Evolutionary conservation across 2,113 vertebrate genomes (phyloP), one percentile per base, ranked within the genome.

Genomic region (Hippotragus niger): DNA sequence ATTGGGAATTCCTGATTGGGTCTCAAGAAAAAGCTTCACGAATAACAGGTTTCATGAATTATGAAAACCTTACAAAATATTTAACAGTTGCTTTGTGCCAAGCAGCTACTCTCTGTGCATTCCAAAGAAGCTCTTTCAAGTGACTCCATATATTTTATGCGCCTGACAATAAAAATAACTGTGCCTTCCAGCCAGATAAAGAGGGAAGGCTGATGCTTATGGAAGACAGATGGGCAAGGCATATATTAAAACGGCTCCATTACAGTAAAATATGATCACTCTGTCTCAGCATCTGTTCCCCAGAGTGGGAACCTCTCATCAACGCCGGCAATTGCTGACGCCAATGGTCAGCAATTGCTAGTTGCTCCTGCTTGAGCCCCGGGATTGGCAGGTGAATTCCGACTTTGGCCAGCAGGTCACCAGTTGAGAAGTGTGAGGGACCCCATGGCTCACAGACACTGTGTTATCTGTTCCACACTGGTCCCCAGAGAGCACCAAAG

Each of bases 61-160:
- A 97, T 92, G 45, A 90, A 97, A 95, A 84, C n/a, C 71, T 58
- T 62, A 60, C 94, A 92, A 95, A 96, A 95, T 95, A 97, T 90
- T 95, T 83, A 95, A 60, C 27, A 95, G 71, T 80, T 87, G 31
- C 83, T 94, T 94, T 94, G 85, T 89, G 60, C 93, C 60, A 53
- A 80, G 95, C 45, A 52, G 40, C 60, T 88, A 83, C 82, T 64
- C 29, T 87, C 25, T 45, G 7, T 57, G 58, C 47, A 80, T 97
- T 89, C 81, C 91, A 47, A 92, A 97, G 82, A 67, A 88, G 64
- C 33, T 27, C 55, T 43, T 53, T 93, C 80, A 60, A 13, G n/a
- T 88, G 43, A 29, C 3, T 67, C 58, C 50, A 8, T 76, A 74
- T 81, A 58, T 93, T 93, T 95, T 31, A 85, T 82, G 58, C 12